Conservation (phyloP, 1,140 invertebrate genomes). For the Pseudomyrmex flavicornis region DNA sequence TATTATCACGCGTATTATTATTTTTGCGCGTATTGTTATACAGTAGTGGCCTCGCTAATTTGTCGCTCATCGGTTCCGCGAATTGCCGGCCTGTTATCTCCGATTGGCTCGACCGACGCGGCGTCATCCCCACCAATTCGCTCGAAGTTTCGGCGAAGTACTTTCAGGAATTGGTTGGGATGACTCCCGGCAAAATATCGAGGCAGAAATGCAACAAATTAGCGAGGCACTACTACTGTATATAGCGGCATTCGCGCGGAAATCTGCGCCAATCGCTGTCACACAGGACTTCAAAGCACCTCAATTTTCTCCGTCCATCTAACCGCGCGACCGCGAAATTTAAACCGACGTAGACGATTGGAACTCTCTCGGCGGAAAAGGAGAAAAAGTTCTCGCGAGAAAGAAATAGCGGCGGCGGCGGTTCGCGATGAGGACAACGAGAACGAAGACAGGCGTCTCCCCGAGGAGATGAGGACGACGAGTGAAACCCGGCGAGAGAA, state of each 20-base stretch:
- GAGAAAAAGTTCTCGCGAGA: constrained; percentile 6
- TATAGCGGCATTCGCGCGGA: not conserved
- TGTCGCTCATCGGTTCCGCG: no score
- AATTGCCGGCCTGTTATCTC: no score
- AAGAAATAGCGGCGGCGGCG: not conserved
- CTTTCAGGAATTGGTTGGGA: no score
- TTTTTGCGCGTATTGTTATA: not conserved
- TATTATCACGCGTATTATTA: not conserved
- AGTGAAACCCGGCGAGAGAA: constrained; percentile 14
- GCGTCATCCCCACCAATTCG: no score
- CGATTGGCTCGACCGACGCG: no score
- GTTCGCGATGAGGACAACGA: constrained; percentile 23
- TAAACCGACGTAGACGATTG: constrained; percentile 34
- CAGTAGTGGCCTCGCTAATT: no score
- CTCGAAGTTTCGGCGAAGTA: no score
- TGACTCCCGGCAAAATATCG: no score
- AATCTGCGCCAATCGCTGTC: constrained; percentile 44
- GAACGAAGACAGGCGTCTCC: constrained; percentile 1
- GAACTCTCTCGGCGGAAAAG: not conserved
- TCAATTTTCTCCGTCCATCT: constrained; percentile 17
- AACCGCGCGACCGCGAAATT: constrained; percentile 17
- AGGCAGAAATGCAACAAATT: no score
- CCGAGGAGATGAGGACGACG: constrained; percentile 1
- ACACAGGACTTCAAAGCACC: not conserved
- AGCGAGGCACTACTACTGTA: not conserved